These are phyloP conservation scores for Anisognathus igniventris DNA, from an alignment of 2,797 vertebrate genomes.

Conservation along the genomic window DNA sequence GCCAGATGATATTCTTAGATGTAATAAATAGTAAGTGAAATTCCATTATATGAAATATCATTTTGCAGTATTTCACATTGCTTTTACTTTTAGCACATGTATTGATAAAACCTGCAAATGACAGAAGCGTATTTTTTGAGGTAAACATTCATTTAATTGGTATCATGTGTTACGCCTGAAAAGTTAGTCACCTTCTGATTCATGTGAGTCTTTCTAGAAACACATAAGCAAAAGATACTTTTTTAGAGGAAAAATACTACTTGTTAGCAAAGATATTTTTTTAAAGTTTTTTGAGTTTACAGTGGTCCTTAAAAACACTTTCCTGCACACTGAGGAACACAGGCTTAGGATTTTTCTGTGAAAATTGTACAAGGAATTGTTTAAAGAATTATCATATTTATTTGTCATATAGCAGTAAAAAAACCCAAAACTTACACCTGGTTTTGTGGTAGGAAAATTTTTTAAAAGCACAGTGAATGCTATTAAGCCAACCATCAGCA, in stretches of 20 bases:
- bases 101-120: neutral
- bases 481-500: neutral
- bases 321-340: neutral
- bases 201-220: neutral
- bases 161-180: neutral
- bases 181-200: neutral
- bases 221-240: neutral
- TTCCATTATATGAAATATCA: neutral
- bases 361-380: neutral
- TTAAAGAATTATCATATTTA: neutral
- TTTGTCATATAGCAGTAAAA: neutral
- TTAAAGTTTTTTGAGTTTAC: neutral
- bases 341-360: neutral
- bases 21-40: neutral
- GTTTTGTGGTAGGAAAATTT: neutral
- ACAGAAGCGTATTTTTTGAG: neutral
- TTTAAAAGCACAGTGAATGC: accelerated
- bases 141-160: neutral
- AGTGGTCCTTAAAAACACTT: neutral
- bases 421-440: neutral
- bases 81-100: neutral
- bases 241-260: neutral
- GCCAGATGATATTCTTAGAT: neutral
- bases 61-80: neutral
- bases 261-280: neutral